Base-by-base conservation (phyloP, 2,113 vertebrate genomes). In the Indicator indicator region DNA sequence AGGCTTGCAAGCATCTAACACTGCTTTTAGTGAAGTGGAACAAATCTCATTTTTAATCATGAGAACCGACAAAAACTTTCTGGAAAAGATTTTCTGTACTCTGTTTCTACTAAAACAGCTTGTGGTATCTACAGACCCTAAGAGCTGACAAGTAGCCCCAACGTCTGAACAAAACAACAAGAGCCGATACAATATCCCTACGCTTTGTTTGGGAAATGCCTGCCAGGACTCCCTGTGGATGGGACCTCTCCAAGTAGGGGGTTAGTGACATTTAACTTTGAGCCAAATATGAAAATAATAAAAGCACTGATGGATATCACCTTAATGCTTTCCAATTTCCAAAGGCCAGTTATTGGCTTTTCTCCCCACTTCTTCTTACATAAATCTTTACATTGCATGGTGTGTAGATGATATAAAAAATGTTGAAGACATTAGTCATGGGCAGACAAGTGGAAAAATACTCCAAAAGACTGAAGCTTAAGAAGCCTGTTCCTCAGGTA, bases 251-350 rank as follows among this genome's bases (percentile, higher is more conserved):
- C 0, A 0, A 85, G 74, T 7, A 73, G 38, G 67, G 84, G 70
- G 56, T 60, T 42, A 38, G 58, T 62, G 63, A 75, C 67, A 85
- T 89, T 91, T 85, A 48, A 65, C 20, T 48, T 65, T 42, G 40
- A 85, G 71, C 36, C 89, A 82, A 87, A 87, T 30, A 69, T 2
- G 55, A 89, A 87, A 89, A 72, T 36, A 69, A 91, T 52, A 62
- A 85, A 82, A 87, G 10, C 55, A 40, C 4, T 62, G 59, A 78
- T 2, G 1, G 81, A 24, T 38, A 69, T 19, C 58, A 46, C 40
- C 36, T 72, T 83, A 83, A 79, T 3, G 26, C 27, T 27, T 62
- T 65, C 54, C 0, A 0, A 16, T 65, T 82, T 58, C 23, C 87
- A 75, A 78, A 82, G 81, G 50, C 48, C 11, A 8, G 9, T n/a